A percentile compares a stretch with the other conserved stretches of the same genome.
phyloP scores from a whole-genome alignment of 2,113 vertebrate genomes.

The Hyperopisus bebe region DNA sequence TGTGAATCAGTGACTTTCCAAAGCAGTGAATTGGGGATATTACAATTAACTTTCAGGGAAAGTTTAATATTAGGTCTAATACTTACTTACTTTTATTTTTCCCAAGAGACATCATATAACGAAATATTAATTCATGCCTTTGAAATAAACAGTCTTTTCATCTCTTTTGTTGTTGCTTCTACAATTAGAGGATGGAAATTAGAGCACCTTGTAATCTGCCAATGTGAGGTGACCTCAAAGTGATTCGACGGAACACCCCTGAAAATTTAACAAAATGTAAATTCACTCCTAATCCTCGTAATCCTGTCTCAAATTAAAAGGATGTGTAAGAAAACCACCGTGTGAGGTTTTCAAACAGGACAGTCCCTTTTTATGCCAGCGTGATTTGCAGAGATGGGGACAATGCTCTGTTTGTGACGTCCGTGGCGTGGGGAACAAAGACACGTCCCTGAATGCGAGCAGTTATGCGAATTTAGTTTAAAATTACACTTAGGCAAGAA shows the following conservation, averaged over 20 bases:
- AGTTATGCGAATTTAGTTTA: constrained; percentile 6
- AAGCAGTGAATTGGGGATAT: neutral
- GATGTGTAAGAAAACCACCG: constrained; percentile 4
- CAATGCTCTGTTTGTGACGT: constrained; percentile 10
- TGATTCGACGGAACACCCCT: constrained; percentile 2
- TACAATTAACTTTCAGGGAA: neutral
- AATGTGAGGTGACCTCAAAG: neutral
- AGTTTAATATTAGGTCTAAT: neutral
- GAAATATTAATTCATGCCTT: constrained; percentile 12
- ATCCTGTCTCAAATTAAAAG: constrained; percentile 12
- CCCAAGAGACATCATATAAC: neutral
- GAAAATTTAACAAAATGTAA: constrained; percentile 21
- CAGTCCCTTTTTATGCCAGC: neutral
- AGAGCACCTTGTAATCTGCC: neutral
- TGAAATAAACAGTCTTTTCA: neutral
- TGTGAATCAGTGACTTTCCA: neutral
- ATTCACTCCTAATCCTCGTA: constrained; percentile 15
- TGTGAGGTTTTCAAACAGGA: constrained; percentile 13
- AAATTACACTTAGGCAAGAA: neutral
- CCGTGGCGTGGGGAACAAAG: neutral
- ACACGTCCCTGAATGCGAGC: neutral
- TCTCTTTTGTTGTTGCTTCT: constrained; percentile 18
- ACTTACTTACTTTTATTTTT: neutral
- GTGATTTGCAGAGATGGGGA: constrained; percentile 12
- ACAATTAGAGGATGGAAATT: neutral